A percentile compares a stretch with the other conserved stretches of the same genome.
These are phyloP conservation scores for Xenops minutus DNA, from an alignment of 2,797 vertebrate genomes.

Conservation along the genomic window DNA sequence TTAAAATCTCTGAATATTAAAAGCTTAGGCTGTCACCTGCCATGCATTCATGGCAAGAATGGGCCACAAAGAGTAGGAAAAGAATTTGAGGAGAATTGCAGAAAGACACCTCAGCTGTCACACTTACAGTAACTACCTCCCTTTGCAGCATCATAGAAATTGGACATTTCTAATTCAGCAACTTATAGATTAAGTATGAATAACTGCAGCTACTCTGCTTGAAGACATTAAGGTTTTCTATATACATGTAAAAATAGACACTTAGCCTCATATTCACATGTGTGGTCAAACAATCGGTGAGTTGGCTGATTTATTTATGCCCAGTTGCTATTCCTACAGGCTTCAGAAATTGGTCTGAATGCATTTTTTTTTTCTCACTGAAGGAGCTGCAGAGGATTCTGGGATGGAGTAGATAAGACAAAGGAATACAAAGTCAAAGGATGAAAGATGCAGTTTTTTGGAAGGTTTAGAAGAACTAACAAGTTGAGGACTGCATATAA, in stretches of 20 bases:
- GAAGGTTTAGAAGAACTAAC: not conserved
- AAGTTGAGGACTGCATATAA: not conserved
- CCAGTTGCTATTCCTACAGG: not conserved
- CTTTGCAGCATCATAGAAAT: not conserved
- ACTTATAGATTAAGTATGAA: not conserved
- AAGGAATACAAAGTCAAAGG: not conserved
- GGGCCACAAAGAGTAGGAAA: not conserved
- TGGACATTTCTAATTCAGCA: not conserved
- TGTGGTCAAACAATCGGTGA: not conserved
- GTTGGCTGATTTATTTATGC: not conserved
- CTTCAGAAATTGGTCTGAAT: not conserved
- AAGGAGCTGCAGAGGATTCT: not conserved
- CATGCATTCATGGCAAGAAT: not conserved
- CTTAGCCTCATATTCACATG: not conserved
- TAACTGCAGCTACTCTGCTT: not conserved
- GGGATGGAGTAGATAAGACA: not conserved
- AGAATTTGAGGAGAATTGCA: not conserved
- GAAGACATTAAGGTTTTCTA: not conserved
- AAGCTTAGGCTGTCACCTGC: not conserved
- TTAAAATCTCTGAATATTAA: not conserved
- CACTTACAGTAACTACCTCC: not conserved
- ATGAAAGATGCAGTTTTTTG: not conserved
- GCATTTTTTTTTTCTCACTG: not conserved
- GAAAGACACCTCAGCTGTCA: not conserved
- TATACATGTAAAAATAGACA: not conserved